Evolutionary conservation across 2,797 vertebrate genomes (phyloP).

Genomic region (Thaleichthys pacificus): DNA sequence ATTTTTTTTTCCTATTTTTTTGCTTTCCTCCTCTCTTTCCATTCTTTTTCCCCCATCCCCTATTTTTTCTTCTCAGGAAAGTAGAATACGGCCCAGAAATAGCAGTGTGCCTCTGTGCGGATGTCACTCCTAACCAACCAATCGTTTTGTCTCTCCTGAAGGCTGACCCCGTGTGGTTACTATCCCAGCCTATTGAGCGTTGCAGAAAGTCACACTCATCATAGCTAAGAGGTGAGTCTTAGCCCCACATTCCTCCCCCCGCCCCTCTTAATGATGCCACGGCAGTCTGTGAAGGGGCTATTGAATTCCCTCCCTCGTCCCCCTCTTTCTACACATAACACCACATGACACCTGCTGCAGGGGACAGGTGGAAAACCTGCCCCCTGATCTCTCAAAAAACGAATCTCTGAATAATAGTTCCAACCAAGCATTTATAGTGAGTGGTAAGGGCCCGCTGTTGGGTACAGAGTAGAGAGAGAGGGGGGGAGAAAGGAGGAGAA

Average conservation of each 20-base stretch:
- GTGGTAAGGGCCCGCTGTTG: neutral
- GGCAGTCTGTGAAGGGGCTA: constrained; percentile 47
- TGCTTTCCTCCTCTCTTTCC: neutral
- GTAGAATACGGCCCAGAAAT: constrained; percentile 52
- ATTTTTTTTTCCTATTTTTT: constrained; percentile 20
- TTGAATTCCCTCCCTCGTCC: constrained; percentile 48
- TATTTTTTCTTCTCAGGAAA: constrained; percentile 34
- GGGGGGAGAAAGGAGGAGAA: neutral
- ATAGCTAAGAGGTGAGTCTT: constrained; percentile 62
- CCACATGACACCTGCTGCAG: neutral
- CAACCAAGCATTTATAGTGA: neutral
- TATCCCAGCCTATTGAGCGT: constrained; percentile 59
- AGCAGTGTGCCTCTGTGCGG: constrained; percentile 37
- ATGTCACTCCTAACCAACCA: constrained; percentile 56
- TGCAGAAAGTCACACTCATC: constrained; percentile 69
- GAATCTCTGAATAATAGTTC: neutral
- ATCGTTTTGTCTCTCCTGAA: constrained; percentile 57
- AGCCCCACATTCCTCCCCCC: constrained; percentile 62
- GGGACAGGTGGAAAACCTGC: neutral
- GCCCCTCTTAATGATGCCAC: constrained; percentile 39
- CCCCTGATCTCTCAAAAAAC: neutral
- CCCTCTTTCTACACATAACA: constrained; percentile 9
- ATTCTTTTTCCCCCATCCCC: neutral
- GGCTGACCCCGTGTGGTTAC: constrained; percentile 53
- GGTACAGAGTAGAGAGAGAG: neutral